Conservation (phyloP, 2,797 vertebrate genomes). For the Myotis pilosus region DNA sequence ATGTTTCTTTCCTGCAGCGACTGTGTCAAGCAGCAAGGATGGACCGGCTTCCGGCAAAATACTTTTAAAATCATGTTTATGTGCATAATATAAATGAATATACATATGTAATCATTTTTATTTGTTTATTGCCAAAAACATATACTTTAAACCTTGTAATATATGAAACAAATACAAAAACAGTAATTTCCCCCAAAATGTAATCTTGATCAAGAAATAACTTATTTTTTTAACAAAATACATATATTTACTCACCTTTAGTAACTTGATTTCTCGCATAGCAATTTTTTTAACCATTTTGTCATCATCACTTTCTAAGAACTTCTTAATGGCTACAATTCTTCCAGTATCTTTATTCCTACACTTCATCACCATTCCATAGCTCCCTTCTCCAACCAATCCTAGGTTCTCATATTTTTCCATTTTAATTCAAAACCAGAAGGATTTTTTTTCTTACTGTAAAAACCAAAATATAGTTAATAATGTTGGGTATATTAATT, state of each 20-base stretch:
- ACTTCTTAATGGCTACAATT: conserved; percentile 92
- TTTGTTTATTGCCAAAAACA: conserved; percentile 22
- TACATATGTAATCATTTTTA: not conserved
- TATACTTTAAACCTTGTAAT: not conserved
- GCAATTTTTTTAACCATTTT: conserved; percentile 91
- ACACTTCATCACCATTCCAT: conserved; percentile 91
- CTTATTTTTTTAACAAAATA: not conserved
- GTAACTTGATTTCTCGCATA: conserved; percentile 89
- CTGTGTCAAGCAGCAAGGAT: too few relatives aligned
- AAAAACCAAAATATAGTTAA: conserved; percentile 56
- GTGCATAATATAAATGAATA: not conserved
- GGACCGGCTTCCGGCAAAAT: too few relatives aligned
- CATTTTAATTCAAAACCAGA: conserved; percentile 81
- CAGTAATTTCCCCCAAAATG: not conserved
- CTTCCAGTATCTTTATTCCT: conserved; percentile 88
- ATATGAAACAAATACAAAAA: conserved; percentile 35
- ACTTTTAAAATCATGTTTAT: conserved; percentile 25
- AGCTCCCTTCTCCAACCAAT: conserved; percentile 91
- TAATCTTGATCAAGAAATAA: conserved; percentile 37
- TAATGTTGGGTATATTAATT: not conserved
- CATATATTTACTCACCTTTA: conserved; percentile 84
- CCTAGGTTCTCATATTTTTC: conserved; percentile 91
- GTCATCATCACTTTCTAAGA: conserved; percentile 90
- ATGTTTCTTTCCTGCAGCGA: too few relatives aligned
- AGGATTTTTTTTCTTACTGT: conserved; percentile 53